A percentile compares a stretch with the other conserved stretches of the same genome.
Conservation (phyloP, 2,888 invertebrate species). For the Glyphotaelius pellucidus region DNA sequence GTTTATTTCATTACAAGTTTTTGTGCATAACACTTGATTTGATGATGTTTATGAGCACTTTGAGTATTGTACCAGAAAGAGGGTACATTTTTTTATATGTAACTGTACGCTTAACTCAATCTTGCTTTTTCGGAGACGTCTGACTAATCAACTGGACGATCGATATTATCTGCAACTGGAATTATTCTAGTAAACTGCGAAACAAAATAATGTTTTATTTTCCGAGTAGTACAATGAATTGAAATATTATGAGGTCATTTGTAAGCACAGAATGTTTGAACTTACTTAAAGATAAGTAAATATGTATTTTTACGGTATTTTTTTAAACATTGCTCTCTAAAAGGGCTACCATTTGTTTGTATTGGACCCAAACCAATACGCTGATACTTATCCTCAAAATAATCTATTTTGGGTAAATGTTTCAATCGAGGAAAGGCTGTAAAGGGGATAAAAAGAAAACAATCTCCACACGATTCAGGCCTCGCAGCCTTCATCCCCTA, state of each 20-base stretch:
- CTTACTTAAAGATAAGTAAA: neutral
- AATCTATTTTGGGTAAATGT: constrained; percentile 24
- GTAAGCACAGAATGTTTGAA: neutral
- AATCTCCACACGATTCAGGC: constrained; percentile 39
- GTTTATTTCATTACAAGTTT: too few species aligned
- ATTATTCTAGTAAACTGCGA: too few species aligned
- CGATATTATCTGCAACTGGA: too few species aligned
- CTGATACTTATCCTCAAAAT: constrained; percentile 28
- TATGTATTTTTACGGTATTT: neutral
- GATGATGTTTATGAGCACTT: too few species aligned
- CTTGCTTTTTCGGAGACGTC: too few species aligned
- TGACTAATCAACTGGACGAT: too few species aligned
- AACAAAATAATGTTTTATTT: too few species aligned
- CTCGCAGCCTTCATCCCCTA: constrained; percentile 30
- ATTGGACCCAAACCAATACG: constrained; percentile 24
- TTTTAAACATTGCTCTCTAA: neutral
- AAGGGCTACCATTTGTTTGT: neutral
- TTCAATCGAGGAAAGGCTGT: constrained; percentile 24
- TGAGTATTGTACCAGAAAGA: too few species aligned
- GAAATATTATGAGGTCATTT: neutral
- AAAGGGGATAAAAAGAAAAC: constrained; percentile 50
- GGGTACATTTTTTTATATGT: too few species aligned
- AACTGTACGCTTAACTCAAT: too few species aligned
- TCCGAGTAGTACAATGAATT: neutral
- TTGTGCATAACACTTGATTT: too few species aligned